These are phyloP conservation scores for Drosophila aldrichi DNA, from an alignment of 2,888 invertebrate genomes.

Conservation along the genomic window DNA sequence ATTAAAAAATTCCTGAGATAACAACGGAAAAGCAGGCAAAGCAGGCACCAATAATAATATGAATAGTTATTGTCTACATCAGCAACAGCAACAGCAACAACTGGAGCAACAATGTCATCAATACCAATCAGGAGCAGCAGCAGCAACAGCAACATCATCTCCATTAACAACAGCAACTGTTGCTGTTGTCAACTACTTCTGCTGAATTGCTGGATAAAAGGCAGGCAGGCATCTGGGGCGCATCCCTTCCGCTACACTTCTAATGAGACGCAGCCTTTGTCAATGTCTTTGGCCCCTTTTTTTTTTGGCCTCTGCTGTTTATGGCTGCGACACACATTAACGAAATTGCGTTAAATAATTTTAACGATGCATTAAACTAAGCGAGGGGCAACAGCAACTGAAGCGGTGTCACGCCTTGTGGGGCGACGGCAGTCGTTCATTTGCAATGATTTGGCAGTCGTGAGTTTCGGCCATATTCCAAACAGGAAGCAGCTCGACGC, in stretches of 20 bases:
- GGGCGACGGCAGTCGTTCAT: conserved; percentile 62
- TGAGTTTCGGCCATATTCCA: conserved; percentile 62
- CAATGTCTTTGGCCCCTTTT: conserved; percentile 2
- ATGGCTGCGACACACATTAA: conserved; percentile 72
- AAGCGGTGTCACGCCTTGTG: conserved; percentile 5
- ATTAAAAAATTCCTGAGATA: conserved; percentile 70
- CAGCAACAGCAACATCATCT: background rate
- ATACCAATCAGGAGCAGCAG: no score
- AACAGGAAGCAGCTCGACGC: conserved; percentile 71
- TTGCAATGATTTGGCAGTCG: conserved; percentile 80
- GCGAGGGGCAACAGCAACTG: conserved; percentile 12
- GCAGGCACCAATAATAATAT: background rate
- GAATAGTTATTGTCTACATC: background rate
- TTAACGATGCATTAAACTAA: conserved; percentile 72
- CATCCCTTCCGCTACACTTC: conserved; percentile 1
- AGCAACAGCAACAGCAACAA: background rate
- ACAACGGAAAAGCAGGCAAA: conserved; percentile 26
- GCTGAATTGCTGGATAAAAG: conserved; percentile 13
- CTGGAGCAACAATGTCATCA: background rate
- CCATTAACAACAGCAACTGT: conserved; percentile 25
- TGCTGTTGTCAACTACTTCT: conserved; percentile 23
- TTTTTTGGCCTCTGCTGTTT: conserved; percentile 26
- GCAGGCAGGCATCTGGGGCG: conserved; percentile 13
- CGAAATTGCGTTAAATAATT: conserved; percentile 73
- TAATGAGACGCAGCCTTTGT: conserved; percentile 49